Percentiles rank a stretch among this genome's conserved stretches.
Conservation (phyloP, 2,797 vertebrate species). For the Amniataba percoides region DNA sequence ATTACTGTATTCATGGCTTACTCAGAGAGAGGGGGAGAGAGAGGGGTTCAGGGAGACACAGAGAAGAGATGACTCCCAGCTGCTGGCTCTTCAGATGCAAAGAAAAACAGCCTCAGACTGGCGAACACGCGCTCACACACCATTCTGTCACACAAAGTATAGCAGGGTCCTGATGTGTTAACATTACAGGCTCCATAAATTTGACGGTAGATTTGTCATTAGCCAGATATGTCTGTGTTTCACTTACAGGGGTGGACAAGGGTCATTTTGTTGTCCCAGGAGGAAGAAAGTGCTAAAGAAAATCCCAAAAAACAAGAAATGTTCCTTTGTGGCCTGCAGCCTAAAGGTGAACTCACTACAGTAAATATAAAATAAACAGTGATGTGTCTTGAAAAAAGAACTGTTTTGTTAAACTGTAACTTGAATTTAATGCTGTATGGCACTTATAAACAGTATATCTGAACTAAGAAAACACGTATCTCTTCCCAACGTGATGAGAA, state of each 20-base stretch:
- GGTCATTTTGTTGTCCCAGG: conserved; percentile 44
- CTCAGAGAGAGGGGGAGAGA: conserved; percentile 7
- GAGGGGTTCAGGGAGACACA: conserved; percentile 46
- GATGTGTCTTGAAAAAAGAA: conserved; percentile 30
- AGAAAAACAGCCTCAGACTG: conserved; percentile 62
- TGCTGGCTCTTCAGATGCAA: conserved; percentile 69
- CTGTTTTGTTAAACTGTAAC: conserved; percentile 28
- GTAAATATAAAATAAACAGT: conserved; percentile 7
- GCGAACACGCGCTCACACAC: conserved; percentile 34
- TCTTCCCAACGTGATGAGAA: conserved; percentile 31
- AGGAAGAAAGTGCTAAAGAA: conserved; percentile 54
- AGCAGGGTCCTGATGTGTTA: conserved; percentile 67
- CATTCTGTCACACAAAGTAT: conserved; percentile 59
- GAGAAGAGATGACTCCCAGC: conserved; percentile 80
- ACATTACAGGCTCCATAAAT: conserved; percentile 77
- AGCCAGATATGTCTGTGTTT: conserved; percentile 55
- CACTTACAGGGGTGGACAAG: conserved; percentile 49
- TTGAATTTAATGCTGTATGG: not conserved
- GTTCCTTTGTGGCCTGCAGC: conserved; percentile 4
- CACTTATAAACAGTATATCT: not conserved
- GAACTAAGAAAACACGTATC: conserved; percentile 30
- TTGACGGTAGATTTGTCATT: conserved; percentile 72
- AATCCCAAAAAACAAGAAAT: too few relatives aligned
- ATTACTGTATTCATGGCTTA: conserved; percentile 64
- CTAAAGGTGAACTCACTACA: conserved; percentile 2